Conservation (phyloP, 2,888 invertebrate species). For the Clepsis dumicolana region DNA sequence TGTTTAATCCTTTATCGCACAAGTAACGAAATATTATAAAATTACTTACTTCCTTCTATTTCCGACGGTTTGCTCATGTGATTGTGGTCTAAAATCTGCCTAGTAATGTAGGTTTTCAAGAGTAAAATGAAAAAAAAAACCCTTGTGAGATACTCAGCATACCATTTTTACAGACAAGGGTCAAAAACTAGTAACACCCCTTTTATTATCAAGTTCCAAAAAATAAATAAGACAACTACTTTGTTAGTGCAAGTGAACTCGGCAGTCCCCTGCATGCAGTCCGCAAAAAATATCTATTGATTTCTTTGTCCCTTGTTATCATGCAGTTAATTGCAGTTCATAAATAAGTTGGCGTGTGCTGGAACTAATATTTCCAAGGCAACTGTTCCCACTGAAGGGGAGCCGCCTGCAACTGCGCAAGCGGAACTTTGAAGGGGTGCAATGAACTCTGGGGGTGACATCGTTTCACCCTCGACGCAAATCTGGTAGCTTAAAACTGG, state of each 20-base stretch:
- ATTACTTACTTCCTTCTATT: neutral
- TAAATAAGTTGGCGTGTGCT: constrained; percentile 42
- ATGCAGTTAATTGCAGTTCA: constrained; percentile 43
- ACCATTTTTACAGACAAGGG: no score
- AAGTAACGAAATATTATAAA: neutral
- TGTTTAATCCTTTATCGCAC: neutral
- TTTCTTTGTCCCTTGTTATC: constrained; percentile 39
- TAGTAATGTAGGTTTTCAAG: no score
- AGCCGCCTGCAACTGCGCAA: constrained; percentile 39
- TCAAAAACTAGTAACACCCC: no score
- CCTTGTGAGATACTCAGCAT: no score
- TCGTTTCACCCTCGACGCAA: constrained; percentile 44
- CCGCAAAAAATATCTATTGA: constrained; percentile 39
- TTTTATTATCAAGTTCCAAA: neutral
- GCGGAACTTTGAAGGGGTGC: constrained; percentile 43
- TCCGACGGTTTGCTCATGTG: no score
- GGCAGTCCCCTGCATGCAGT: neutral
- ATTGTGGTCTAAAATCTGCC: no score
- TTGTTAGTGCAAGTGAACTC: neutral
- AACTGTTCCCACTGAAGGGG: constrained; percentile 35
- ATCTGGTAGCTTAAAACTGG: constrained; percentile 45
- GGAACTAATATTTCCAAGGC: constrained; percentile 44
- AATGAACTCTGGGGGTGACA: constrained; percentile 44
- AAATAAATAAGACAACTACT: neutral
- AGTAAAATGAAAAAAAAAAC: no score